phyloP scores from a whole-genome alignment of 2,888 invertebrate genomes.

The Agapetus fuscipes region DNA sequence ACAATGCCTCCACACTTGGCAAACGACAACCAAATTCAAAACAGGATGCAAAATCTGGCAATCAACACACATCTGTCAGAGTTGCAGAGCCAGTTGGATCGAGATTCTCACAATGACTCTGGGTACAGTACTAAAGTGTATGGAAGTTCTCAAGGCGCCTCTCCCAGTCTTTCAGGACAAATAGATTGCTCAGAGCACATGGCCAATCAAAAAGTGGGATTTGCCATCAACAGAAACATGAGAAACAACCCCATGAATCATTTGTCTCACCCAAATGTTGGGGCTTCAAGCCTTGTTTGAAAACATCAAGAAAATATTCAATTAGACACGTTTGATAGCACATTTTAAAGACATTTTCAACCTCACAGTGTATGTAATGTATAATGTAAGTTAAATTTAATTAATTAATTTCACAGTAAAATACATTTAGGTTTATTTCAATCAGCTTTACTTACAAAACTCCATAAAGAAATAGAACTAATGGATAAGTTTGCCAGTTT shows the following conservation, averaged over 20 bases:
- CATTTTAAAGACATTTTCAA: too few species aligned
- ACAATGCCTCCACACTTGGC: slow-evolving; percentile 24
- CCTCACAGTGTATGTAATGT: too few species aligned
- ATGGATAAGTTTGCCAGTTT: too few species aligned
- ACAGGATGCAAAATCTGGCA: slow-evolving; percentile 39
- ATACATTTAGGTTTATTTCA: too few species aligned
- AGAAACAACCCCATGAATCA: slow-evolving; percentile 29
- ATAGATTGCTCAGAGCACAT: slow-evolving; percentile 36
- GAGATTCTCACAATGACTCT: slow-evolving; percentile 72
- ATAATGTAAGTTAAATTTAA: too few species aligned
- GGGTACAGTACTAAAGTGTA: slow-evolving; percentile 79
- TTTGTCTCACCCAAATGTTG: slow-evolving; percentile 33
- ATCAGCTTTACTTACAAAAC: too few species aligned
- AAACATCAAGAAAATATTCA: slow-evolving; percentile 4
- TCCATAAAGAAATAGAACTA: too few species aligned
- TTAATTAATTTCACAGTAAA: too few species aligned
- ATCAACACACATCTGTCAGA: slow-evolving; percentile 43
- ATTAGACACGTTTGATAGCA: too few species aligned
- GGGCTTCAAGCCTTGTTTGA: slow-evolving; percentile 59
- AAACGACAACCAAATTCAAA: slow-evolving; percentile 38
- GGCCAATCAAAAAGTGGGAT: slow-evolving; percentile 29
- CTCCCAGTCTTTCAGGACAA: slow-evolving; percentile 61
- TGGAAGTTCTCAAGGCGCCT: slow-evolving; percentile 67
- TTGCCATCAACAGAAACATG: slow-evolving; percentile 25
- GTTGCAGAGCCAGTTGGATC: slow-evolving; percentile 43